Evolutionary conservation across 2,888 invertebrate species (phyloP), one percentile per base, ranked within the genome.

Genomic region (Suillia variegata): DNA sequence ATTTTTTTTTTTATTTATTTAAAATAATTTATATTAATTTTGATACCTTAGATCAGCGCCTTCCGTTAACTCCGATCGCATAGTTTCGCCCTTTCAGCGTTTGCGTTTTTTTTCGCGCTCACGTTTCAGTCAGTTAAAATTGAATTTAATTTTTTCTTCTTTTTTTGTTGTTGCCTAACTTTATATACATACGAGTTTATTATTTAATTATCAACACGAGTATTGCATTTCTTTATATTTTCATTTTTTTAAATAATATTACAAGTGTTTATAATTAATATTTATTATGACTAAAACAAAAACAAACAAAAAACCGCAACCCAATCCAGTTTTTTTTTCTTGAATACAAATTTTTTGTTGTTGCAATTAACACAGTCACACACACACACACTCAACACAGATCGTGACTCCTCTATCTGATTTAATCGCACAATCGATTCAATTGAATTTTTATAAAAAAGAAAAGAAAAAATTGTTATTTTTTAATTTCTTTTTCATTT

Each of bases 321-420:
- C 17, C 17, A 45, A 18, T 45, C 20, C 45, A 45, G 45, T 45
- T 45, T 20, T 17, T 38, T 17, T 45, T 17, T 5, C 20, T 45
- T 18, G n/a, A n/a, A n/a, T n/a, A n/a, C n/a, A n/a, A n/a, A n/a
- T n/a, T 18, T 45, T 45, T 45, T 18, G 4, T 18, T 17, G 4
- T 45, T 5, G 4, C 18, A 45, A 4, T 38, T 38, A 38, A 13
- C 15, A n/a, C 38, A 8, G n/a, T 38, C n/a, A n/a, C 38, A 38
- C 38, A 10, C 48, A 5, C 18, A 10, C 48, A 48, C n/a, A n/a
- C n/a, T n/a, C n/a, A n/a, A n/a, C n/a, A n/a, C n/a, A 48, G 5
- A 13, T 48, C 48, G 48, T 48, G 48, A 48, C 48, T 48, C n/a
- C n/a, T n/a, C n/a, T n/a, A n/a, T n/a, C n/a, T 48, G 48, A 48